A percentile compares a stretch with the other conserved stretches of the same genome.
Conservation (phyloP, 2,113 vertebrate species). For the Columba janthina region DNA sequence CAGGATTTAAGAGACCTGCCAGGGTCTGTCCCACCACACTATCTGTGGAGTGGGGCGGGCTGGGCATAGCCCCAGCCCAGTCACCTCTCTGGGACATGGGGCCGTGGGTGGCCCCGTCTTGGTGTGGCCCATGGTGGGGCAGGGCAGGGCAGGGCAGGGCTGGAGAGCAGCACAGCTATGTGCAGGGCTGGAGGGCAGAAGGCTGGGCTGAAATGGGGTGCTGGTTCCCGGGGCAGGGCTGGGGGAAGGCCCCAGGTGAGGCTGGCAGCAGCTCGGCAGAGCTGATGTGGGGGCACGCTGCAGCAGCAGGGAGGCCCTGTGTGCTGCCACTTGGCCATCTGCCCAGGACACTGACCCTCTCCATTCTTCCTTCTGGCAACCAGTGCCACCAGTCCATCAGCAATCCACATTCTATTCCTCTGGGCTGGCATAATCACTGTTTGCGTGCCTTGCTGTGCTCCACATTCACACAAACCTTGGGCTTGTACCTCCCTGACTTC, state of each 20-base stretch:
- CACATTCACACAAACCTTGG: rapidly evolving
- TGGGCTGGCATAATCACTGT: neutral
- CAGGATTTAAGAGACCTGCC: neutral
- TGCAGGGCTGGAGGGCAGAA: neutral
- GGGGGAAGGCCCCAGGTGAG: neutral
- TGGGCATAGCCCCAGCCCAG: too few relatives aligned
- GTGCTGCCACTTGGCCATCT: neutral
- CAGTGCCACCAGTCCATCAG: neutral
- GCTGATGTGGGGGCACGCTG: rapidly evolving
- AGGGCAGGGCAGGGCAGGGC: neutral
- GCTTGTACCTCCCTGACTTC: neutral
- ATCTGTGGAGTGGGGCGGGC: neutral
- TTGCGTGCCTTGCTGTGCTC: neutral
- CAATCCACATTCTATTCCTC: rapidly evolving
- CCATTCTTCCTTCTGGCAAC: neutral
- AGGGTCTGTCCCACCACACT: too few relatives aligned
- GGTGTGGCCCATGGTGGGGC: too few relatives aligned
- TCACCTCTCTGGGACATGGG: neutral
- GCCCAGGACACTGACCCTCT: neutral
- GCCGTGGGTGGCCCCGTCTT: rapidly evolving
- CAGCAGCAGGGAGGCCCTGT: rapidly evolving
- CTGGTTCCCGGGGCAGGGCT: neutral
- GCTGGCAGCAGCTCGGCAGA: neutral
- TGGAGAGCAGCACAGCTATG: neutral
- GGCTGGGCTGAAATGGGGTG: neutral